Conservation (phyloP, 1,140 invertebrate genomes). For the Trachymyrmex cornetzi region DNA sequence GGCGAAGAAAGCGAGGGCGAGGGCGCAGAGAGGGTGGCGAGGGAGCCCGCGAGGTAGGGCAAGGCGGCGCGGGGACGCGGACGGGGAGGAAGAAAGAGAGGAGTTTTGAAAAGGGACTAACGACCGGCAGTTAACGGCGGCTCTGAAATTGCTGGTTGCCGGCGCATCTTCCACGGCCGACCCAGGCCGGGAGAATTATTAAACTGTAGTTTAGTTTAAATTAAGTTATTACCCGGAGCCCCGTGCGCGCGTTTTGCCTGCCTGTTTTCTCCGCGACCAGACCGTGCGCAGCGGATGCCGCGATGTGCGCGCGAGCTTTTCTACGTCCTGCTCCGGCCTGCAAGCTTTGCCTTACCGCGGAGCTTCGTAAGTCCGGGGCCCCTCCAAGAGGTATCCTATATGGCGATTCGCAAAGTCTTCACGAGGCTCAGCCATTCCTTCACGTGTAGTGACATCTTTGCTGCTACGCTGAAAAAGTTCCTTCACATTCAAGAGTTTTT, state of each 20-base stretch:
- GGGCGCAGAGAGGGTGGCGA: background rate
- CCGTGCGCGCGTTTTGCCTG: constrained; percentile 81
- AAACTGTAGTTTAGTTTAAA: constrained; percentile 88
- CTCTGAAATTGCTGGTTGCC: constrained; percentile 87
- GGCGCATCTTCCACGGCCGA: constrained; percentile 84
- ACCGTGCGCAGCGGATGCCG: constrained; percentile 65
- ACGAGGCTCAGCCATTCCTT: background rate
- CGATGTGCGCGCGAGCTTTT: constrained; percentile 29
- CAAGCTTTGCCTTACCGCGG: constrained; percentile 3
- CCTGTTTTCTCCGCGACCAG: constrained; percentile 79
- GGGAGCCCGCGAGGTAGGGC: background rate
- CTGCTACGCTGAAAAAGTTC: background rate
- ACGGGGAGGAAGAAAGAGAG: constrained; percentile 81
- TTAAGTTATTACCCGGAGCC: constrained; percentile 87
- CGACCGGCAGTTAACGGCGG: constrained; percentile 87
- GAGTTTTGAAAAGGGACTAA: constrained; percentile 88
- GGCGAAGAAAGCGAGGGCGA: background rate
- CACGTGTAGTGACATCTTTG: background rate
- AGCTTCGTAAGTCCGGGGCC: background rate
- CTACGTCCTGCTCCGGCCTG: background rate
- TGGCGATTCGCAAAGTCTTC: background rate
- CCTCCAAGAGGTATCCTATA: background rate
- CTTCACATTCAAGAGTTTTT: background rate
- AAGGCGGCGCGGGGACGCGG: background rate
- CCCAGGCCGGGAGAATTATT: constrained; percentile 85